A percentile compares a stretch with the other conserved stretches of the same genome.
These are phyloP conservation scores for Paratrypauchen microcephalus DNA, from an alignment of 2,797 vertebrate species.

Conservation along the genomic window DNA sequence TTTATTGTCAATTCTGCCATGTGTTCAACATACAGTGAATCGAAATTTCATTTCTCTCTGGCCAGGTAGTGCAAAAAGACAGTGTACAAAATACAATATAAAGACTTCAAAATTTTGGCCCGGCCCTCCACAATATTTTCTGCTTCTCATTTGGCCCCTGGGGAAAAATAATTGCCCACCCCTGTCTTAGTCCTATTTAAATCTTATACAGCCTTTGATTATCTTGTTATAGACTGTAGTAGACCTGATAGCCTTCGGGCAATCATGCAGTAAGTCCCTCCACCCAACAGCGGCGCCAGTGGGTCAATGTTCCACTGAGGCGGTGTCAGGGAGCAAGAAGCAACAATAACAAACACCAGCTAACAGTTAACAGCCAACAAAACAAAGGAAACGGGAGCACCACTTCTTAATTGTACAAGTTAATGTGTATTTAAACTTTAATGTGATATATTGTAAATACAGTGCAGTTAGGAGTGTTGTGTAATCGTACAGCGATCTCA, in stretches of 20 bases:
- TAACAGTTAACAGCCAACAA: slow-evolving; percentile 15
- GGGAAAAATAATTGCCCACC: too few species aligned
- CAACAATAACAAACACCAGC: slow-evolving; percentile 63
- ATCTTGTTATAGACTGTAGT: too few species aligned
- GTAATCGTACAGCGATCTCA: slow-evolving; percentile 11
- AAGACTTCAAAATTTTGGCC: too few species aligned
- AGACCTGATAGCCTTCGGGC: background rate
- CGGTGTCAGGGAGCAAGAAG: slow-evolving; percentile 25
- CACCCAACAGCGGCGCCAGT: slow-evolving; percentile 41
- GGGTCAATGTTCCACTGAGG: slow-evolving; percentile 17
- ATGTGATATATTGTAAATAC: background rate
- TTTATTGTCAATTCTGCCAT: too few species aligned
- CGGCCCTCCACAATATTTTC: too few species aligned
- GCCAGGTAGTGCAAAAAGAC: too few species aligned
- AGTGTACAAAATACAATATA: too few species aligned
- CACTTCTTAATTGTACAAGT: background rate
- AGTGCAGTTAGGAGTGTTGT: background rate
- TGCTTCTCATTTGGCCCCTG: too few species aligned
- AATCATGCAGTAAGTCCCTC: background rate
- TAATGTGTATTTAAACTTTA: background rate
- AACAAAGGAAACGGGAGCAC: background rate
- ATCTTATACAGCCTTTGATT: too few species aligned
- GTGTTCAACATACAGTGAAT: too few species aligned
- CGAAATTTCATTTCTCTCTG: too few species aligned
- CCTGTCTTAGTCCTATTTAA: too few species aligned